Conservation (phyloP, 1,140 invertebrate species). For the Drosophila watanabei region DNA sequence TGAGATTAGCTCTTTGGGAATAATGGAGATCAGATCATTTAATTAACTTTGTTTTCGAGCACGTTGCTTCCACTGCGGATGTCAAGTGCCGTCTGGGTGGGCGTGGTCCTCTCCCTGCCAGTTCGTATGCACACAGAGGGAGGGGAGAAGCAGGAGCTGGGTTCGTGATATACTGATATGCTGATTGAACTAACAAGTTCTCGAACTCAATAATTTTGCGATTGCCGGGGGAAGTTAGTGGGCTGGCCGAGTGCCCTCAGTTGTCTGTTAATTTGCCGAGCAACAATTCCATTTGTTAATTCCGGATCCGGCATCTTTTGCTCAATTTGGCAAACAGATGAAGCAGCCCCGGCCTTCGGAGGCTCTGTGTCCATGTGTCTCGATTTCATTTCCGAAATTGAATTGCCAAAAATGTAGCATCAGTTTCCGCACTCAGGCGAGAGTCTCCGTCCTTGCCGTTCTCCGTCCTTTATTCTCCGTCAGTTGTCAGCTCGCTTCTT, state of each 20-base stretch:
- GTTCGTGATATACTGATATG: constrained; percentile 6
- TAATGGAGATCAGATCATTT: constrained; percentile 85
- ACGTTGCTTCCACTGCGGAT: constrained; percentile 55
- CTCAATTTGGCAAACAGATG: constrained; percentile 56
- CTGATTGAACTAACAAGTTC: constrained; percentile 61
- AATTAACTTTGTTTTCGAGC: constrained; percentile 84
- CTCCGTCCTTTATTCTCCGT: constrained; percentile 9
- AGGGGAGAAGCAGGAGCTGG: not conserved
- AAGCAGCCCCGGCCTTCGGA: not conserved
- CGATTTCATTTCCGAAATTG: constrained; percentile 65
- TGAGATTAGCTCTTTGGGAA: constrained; percentile 83
- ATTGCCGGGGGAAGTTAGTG: constrained; percentile 25
- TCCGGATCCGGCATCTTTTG: constrained; percentile 60
- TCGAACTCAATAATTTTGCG: constrained; percentile 69
- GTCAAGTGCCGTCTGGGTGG: constrained; percentile 58
- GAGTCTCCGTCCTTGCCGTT: constrained; percentile 1
- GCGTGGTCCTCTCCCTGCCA: constrained; percentile 39
- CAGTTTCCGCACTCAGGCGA: constrained; percentile 24
- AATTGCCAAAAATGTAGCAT: constrained; percentile 63
- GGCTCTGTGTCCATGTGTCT: constrained; percentile 32
- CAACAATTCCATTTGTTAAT: constrained; percentile 78
- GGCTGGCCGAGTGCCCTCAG: constrained; percentile 32
- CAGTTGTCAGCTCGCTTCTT: constrained; percentile 33
- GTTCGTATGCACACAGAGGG: not conserved
- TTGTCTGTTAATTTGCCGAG: constrained; percentile 73